phyloP scores from a whole-genome alignment of 2,797 vertebrate genomes.

The Tauraco hartlaubi region DNA sequence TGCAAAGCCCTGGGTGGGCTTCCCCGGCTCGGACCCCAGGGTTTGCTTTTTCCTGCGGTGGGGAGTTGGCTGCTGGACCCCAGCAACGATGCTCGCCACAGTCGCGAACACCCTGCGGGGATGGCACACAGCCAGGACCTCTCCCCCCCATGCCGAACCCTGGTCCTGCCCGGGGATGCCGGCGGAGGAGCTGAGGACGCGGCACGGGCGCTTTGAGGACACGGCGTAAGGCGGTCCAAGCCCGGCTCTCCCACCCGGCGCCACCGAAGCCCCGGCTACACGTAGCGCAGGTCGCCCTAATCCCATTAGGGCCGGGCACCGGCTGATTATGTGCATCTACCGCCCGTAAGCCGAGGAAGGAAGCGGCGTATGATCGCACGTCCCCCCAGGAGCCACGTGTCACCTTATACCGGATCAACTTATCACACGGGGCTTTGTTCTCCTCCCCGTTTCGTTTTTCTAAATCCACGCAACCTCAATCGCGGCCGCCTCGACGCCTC shows the following conservation, averaged over 20 bases:
- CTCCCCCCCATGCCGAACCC: background rate
- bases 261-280: background rate
- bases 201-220: background rate
- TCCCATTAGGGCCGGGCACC: constrained; percentile 38
- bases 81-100: accelerated
- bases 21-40: background rate
- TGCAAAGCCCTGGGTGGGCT: background rate
- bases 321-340: constrained; percentile 51
- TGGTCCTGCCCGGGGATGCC: background rate
- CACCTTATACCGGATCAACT: background rate
- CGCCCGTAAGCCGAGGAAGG: background rate
- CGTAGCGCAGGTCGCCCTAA: constrained; percentile 29
- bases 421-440: background rate
- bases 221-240: background rate
- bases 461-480: background rate
- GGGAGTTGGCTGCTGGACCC: background rate
- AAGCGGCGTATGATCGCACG: background rate
- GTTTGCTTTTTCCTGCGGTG: background rate
- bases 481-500: accelerated
- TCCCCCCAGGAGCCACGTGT: constrained; percentile 16
- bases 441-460: background rate
- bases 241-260: background rate
- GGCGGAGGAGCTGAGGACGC: background rate
- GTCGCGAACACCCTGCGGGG: background rate
- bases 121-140: background rate